Evolutionary conservation across 2,888 invertebrate species (phyloP), one percentile per base, ranked within the genome.

Genomic region (Ischnus inquisitorius): DNA sequence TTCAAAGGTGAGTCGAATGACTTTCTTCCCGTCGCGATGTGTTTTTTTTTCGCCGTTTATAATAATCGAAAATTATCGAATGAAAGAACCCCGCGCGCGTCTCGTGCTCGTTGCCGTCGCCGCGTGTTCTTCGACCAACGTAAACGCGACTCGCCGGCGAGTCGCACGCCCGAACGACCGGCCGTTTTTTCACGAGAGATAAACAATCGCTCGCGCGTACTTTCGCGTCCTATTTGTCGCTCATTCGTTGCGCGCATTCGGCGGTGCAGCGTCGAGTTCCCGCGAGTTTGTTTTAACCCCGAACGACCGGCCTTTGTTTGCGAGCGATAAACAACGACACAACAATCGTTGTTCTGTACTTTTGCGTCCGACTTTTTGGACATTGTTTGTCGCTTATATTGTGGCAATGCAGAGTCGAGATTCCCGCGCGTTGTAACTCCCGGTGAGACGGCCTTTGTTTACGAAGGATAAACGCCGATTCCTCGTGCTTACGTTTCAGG

Each of bases 1-100:
- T 91, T 0, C 88, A 89, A 41, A 88, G 87, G 91, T 91, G 76
- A 22, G 67, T 67, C n/a, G 28, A 60, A 28, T 22, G 0, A 25
- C 25, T 60, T 60, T 28, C 14, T 14, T 14, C 1, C 14, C 5
- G 4, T 51, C n/a, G 12, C 60, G 5, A 14, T 60, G 60, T n/a
- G n/a, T n/a, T n/a, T n/a, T n/a, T n/a, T 12, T 60, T 28, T 34
- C 34, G 60, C 3, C 14, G 3, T 25, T 25, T 14, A 60, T 57
- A 28, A 60, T 28, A 60, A 28, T 28, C n/a, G 12, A 28, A 3
- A 10, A 54, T 19, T 1, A 22, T 6, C 6, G 57, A 14, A 6
- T 25, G 14, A 60, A 60, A 10, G 10, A 28, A 46, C 3, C 6
- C 8, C 46, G n/a, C n/a, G n/a, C n/a, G n/a, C n/a, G n/a, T n/a